These are phyloP conservation scores for Adelosebastes latens DNA, from an alignment of 2,797 vertebrate genomes.

Conservation along the genomic window DNA sequence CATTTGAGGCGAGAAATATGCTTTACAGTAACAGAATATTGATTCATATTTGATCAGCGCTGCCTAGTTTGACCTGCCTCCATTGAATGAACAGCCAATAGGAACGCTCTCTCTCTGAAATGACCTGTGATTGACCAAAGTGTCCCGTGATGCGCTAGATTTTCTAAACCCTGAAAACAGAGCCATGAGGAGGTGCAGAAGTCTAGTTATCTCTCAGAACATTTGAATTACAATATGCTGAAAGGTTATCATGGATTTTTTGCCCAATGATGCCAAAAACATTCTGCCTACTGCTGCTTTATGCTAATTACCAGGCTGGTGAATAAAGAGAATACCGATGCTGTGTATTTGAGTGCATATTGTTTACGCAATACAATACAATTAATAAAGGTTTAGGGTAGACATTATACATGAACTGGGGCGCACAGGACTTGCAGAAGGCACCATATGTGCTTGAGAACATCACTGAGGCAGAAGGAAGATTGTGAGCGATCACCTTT, in stretches of 20 bases:
- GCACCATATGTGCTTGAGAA: background rate
- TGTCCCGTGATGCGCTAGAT: too few species aligned
- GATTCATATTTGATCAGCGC: too few species aligned
- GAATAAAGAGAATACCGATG: background rate
- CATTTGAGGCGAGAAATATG: background rate
- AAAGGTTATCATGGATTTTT: background rate
- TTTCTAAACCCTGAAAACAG: too few species aligned
- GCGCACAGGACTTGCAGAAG: background rate
- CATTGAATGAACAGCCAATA: background rate
- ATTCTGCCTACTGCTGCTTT: background rate
- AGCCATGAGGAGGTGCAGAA: background rate
- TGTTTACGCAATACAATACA: background rate
- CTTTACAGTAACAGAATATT: too few species aligned
- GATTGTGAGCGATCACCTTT: background rate
- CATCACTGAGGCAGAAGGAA: background rate
- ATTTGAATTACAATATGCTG: background rate
- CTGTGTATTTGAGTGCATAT: background rate
- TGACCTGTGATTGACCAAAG: too few species aligned
- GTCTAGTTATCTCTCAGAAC: background rate
- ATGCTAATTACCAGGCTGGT: background rate
- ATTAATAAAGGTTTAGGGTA: background rate
- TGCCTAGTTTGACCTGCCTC: background rate
- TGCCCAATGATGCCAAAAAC: background rate
- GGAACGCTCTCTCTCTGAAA: too few species aligned
- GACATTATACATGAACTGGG: background rate